Conservation (phyloP, 2,113 vertebrate genomes). For the Siphamia tubifer region DNA sequence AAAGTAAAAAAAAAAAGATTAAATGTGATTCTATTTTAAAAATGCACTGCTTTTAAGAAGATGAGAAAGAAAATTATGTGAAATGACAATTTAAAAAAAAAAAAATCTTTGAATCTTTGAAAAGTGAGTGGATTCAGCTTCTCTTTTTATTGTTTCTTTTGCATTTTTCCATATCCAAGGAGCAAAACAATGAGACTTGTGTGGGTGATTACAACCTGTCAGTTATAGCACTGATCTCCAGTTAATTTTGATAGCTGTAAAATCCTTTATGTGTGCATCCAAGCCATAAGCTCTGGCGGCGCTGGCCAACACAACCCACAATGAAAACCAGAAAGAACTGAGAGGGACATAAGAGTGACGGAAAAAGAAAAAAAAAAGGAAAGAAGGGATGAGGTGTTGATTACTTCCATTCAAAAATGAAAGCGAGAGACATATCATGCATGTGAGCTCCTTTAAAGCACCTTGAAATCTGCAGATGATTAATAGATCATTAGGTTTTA, state of each 20-base stretch:
- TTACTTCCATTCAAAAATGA: conserved; percentile 5
- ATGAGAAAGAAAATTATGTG: no score
- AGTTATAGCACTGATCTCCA: background rate
- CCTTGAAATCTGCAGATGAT: background rate
- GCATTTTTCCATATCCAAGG: background rate
- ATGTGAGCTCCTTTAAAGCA: background rate
- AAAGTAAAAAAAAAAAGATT: no score
- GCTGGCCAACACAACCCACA: background rate
- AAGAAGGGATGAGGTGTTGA: background rate
- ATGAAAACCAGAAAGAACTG: background rate
- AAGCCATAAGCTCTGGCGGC: background rate
- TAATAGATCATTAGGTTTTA: background rate
- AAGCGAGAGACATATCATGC: background rate
- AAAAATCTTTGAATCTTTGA: no score
- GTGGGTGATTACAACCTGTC: background rate
- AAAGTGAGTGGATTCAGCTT: background rate
- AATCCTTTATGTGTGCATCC: conserved; percentile 6
- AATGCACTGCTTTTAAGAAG: no score
- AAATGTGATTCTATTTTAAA: no score
- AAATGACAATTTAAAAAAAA: no score
- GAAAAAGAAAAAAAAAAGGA: background rate
- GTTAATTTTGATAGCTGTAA: conserved; percentile 5
- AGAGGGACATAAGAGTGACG: background rate
- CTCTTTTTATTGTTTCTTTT: no score
- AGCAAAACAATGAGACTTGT: background rate